phyloP scores from a whole-genome alignment of 2,888 invertebrate species.

The Luperina nickerlii region DNA sequence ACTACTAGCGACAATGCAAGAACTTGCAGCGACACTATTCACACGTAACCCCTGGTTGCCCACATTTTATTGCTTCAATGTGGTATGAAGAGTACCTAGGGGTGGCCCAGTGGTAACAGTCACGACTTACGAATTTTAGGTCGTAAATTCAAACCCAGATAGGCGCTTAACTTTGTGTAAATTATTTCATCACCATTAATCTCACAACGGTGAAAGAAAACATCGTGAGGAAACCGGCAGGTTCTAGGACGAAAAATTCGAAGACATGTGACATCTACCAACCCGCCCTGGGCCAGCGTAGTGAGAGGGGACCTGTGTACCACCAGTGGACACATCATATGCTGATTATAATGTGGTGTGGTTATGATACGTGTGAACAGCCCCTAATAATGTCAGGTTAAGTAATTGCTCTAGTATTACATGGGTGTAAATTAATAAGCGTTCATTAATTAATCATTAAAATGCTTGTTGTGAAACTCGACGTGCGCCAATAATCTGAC shows the following conservation, averaged over 20 bases:
- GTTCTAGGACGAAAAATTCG: not conserved
- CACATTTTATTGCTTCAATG: not conserved
- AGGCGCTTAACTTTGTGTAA: not conserved
- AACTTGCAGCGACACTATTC: not conserved
- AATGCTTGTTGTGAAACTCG: conserved; percentile 20
- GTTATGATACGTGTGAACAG: not conserved
- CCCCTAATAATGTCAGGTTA: conserved; percentile 17
- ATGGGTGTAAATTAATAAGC: conserved; percentile 50
- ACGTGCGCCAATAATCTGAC: conserved; percentile 10
- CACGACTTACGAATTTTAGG: not conserved
- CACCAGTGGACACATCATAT: not conserved
- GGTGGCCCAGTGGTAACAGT: not conserved
- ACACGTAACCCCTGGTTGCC: too few relatives aligned
- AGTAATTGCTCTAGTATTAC: conserved; percentile 45
- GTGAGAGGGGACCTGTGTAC: not conserved
- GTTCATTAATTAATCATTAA: conserved; percentile 48
- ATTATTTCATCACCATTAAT: not conserved
- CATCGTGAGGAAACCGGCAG: not conserved
- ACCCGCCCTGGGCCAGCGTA: not conserved
- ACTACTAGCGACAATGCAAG: not conserved
- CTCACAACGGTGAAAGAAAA: not conserved
- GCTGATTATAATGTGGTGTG: not conserved
- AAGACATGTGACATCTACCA: too few relatives aligned
- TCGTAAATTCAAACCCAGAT: not conserved
- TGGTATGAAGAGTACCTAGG: not conserved